phyloP scores from a whole-genome alignment of 2,797 vertebrate genomes.

The Hippoglossus hippoglossus region DNA sequence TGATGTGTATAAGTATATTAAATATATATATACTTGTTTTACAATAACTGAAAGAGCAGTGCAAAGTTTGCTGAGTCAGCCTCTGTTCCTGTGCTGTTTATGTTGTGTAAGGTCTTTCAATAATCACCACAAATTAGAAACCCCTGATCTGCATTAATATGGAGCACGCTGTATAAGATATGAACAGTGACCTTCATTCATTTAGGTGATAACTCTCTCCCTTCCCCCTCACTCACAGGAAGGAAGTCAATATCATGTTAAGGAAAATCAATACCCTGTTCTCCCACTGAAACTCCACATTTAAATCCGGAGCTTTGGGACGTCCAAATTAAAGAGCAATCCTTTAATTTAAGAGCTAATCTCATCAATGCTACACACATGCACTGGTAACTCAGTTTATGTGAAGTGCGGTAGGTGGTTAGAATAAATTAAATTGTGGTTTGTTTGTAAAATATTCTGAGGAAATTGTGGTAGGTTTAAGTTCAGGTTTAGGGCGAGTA shows the following conservation, averaged over 20 bases:
- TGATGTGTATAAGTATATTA: background rate
- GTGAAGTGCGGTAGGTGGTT: background rate
- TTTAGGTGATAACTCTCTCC: slow-evolving; percentile 69
- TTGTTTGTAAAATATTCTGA: slow-evolving; percentile 14
- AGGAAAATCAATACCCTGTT: slow-evolving; percentile 82
- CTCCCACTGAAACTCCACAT: slow-evolving; percentile 65
- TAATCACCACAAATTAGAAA: slow-evolving; percentile 40
- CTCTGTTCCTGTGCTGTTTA: slow-evolving; percentile 10
- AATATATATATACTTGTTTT: background rate
- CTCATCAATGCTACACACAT: slow-evolving; percentile 60
- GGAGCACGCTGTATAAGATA: slow-evolving; percentile 48
- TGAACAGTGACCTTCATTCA: slow-evolving; percentile 77
- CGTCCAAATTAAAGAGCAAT: slow-evolving; percentile 57
- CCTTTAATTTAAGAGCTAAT: slow-evolving; percentile 61
- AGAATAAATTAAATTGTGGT: background rate
- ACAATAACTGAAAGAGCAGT: slow-evolving; percentile 15
- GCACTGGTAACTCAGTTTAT: slow-evolving; percentile 22
- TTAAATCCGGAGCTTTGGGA: slow-evolving; percentile 56
- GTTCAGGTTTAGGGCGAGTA: background rate
- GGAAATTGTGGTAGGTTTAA: background rate
- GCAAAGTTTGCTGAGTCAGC: slow-evolving; percentile 19
- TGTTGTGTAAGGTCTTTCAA: slow-evolving; percentile 29
- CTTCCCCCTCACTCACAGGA: slow-evolving; percentile 65
- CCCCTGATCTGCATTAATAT: slow-evolving; percentile 49
- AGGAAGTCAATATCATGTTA: slow-evolving; percentile 79